These are phyloP conservation scores for Anarhynchus alexandrinus DNA, from an alignment of 2,113 vertebrate genomes.

Conservation along the genomic window DNA sequence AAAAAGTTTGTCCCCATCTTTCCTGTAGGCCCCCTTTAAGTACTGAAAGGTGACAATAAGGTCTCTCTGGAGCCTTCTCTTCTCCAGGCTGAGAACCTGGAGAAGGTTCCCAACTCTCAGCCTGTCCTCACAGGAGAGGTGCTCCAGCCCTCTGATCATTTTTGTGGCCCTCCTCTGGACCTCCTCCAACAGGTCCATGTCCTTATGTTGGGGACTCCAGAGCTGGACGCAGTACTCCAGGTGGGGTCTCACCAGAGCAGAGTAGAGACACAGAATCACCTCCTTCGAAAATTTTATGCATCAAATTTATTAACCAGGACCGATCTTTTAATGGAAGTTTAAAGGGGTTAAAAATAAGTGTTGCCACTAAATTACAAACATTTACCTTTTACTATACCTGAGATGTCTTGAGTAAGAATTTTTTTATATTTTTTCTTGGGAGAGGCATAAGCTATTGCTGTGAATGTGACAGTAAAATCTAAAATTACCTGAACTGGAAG, in stretches of 20 bases:
- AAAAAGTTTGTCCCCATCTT: neutral
- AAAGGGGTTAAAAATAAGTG: neutral
- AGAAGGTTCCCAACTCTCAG: neutral
- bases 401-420: neutral
- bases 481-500: neutral
- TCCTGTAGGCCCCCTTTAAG: neutral
- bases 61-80: neutral
- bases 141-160: neutral
- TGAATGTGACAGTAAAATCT: neutral
- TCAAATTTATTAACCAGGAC: neutral
- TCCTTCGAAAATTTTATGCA: neutral
- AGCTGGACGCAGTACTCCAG: neutral
- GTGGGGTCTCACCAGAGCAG: neutral
- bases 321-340: neutral
- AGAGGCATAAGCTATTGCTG: neutral
- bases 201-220: neutral
- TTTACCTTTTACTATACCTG: neutral
- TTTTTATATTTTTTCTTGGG: neutral
- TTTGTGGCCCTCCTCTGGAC: neutral
- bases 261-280: neutral
- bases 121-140: neutral
- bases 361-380: neutral
- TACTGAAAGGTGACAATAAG: neutral
- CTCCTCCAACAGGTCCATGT: neutral
- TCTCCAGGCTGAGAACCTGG: neutral